Conservation (phyloP, 1,140 invertebrate species). For the Oncopeltus fasciatus region DNA sequence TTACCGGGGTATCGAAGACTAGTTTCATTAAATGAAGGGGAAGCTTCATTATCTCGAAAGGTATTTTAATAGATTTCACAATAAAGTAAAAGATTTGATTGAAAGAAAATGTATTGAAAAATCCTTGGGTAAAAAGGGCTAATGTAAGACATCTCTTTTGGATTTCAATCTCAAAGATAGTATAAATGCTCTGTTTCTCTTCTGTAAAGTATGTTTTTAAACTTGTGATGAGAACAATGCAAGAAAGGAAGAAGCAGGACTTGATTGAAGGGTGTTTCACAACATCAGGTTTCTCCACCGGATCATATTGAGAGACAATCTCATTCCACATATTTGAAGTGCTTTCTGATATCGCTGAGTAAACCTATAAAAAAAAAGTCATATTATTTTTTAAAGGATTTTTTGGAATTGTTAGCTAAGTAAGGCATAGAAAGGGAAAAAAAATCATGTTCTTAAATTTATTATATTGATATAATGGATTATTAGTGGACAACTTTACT, state of each 20-base stretch:
- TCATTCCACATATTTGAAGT: conserved; percentile 64
- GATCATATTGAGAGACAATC: conserved; percentile 60
- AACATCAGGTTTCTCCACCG: conserved; percentile 49
- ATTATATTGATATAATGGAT: no score
- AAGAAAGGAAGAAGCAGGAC: not conserved
- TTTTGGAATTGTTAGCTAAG: no score
- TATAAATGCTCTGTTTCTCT: conserved; percentile 16
- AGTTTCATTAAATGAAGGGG: not conserved
- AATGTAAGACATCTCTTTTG: conserved; percentile 25
- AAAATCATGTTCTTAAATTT: no score
- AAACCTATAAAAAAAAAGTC: conserved; percentile 33
- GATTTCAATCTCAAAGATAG: conserved; percentile 21
- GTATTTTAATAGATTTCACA: not conserved
- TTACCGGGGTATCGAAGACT: not conserved
- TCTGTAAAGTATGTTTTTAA: not conserved
- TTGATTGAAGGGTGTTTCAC: conserved; percentile 38
- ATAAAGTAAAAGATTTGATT: not conserved
- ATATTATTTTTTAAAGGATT: no score
- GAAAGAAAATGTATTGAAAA: not conserved
- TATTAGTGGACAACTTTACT: no score
- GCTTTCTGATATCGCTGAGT: conserved; percentile 47
- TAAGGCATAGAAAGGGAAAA: no score
- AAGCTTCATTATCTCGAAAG: not conserved
- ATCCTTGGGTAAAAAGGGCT: not conserved
- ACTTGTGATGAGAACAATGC: not conserved